A percentile compares a stretch with the other conserved stretches of the same genome.
Evolutionary conservation across 2,113 vertebrate genomes (phyloP).

Genomic region (Morone chrysops): DNA sequence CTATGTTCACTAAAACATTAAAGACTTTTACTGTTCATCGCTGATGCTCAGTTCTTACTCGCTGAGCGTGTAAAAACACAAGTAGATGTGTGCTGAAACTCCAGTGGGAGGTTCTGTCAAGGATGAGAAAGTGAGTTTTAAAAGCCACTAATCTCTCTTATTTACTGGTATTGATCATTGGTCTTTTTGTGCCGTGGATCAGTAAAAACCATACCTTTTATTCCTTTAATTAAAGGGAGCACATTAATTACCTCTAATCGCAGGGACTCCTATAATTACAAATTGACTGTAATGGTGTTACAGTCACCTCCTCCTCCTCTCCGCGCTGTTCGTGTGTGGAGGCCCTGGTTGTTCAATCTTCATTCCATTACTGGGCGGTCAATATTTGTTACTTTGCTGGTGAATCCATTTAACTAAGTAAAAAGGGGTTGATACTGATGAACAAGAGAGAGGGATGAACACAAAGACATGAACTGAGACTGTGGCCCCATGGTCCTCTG

Average conservation of each 20-base stretch:
- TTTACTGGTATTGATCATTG: constrained; percentile 44
- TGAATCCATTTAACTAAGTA: constrained; percentile 31
- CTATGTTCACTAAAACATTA: neutral
- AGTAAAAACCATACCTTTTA: constrained; percentile 38
- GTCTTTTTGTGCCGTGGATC: constrained; percentile 19
- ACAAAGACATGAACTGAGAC: constrained; percentile 23
- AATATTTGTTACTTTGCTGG: constrained; percentile 32
- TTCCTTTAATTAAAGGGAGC: constrained; percentile 57
- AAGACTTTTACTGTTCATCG: neutral
- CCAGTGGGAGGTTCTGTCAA: neutral
- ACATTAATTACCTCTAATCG: constrained; percentile 39
- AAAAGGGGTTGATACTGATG: neutral
- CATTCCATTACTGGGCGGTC: constrained; percentile 43
- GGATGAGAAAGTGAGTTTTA: constrained; percentile 15
- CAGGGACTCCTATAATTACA: constrained; percentile 53
- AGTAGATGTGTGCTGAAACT: neutral
- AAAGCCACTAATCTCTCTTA: constrained; percentile 39
- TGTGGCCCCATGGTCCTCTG: neutral
- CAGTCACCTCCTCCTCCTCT: constrained; percentile 16
- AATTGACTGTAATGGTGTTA: constrained; percentile 34
- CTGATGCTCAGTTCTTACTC: neutral
- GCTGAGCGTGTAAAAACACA: neutral
- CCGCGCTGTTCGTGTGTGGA: neutral
- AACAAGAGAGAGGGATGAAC: constrained; percentile 13
- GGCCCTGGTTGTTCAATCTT: constrained; percentile 23